Evolutionary conservation across 2,888 invertebrate species (phyloP), one percentile per base, ranked within the genome.

Genomic region (Drosophila macrospina): DNA sequence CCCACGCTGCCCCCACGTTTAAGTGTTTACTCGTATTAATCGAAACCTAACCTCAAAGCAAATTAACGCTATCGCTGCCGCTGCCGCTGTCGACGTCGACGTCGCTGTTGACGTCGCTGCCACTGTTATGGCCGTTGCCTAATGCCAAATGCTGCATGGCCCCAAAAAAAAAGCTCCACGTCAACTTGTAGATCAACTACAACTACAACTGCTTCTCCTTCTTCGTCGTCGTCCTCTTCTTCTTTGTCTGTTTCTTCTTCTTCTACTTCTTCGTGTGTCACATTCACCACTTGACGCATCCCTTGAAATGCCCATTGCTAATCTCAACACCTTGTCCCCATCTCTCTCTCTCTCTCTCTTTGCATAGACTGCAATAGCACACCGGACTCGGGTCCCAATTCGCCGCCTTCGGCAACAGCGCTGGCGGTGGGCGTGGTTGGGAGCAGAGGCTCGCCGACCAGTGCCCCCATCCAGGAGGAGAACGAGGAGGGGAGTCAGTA

Each of bases 391-490:
- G 95, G 95, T 44, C 95, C 96, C 65, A 96, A 95, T 90, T 96
- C 96, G 28, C 96, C 96, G 59, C 95, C 95, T 70, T 94, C 95
- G 30, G 93, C 94, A 34, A 90, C 94, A 11, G 89, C 91, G 78
- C 45, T 91, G 34, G 72, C 88, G 11, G 76, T 82, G 91, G 90
- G 87, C 41, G 91, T 92, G 39, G 91, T 91, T 77, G 93, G 92
- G 77, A 94, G 94, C 90, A 94, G 94, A 87, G 94, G 94, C 66
- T 95, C 94, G 41, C 96, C 94, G 85, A 94, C 92, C 81, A 94
- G 92, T 92, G 95, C 96, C 24, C 96, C 96, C 80, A 96, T 96
- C 88, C 96, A 96, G 92, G 96, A 96, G 90, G 97, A 97, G 93
- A 95, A 96, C 90, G 96, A 97, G 93, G 94, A 94, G 86, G 93